Base-by-base conservation (phyloP, 2,113 vertebrate species). In the Gasterosteus nipponicus region DNA sequence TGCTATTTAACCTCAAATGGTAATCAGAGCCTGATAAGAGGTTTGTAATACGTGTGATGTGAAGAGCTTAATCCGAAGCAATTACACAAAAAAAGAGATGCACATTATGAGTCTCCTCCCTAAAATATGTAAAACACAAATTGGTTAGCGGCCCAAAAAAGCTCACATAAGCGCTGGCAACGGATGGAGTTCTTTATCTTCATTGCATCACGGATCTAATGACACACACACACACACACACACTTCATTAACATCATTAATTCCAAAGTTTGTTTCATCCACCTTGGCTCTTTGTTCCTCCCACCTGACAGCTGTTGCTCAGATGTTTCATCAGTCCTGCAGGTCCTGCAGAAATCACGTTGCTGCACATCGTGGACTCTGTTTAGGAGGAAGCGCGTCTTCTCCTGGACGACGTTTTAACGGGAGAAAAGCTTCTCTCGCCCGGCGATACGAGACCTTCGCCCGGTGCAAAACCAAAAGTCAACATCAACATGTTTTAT, bases 21-120 rank as follows among this genome's bases (percentile, higher is more conserved):
- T 78, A 62, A 79, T 84, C 29, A 73, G 33, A 62, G 46, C 41
- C 38, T 62, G 72, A 65, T 72, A n/a, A 73, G 39, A 54, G 66
- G 38, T 33, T 35, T 67, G 16, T 14, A 38, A 31, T 33, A 51
- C 72, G 59, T 16, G 41, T 31, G 29, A 59, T n/a, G 41, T 31
- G n/a, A 47, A 46, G 16, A 64, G 53, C 14, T 58, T 57, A 60
- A 78, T 3, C 63, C 49, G n/a, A 1, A 15, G 56, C 44, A 70
- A 73, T 79, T 82, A 77, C 47, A 29, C 54, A 38, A 38, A 38
- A 39, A 44, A 74, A 42, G 35, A 14, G 57, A 14, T 1, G 33
- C 44, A 22, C 6, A 26, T 68, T 49, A 68, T 22, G 14, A 4
- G 5, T 67, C 47, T 26, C 71, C 59, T n/a, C 60, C 75, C 56